A percentile compares a stretch with the other conserved stretches of the same genome.
phyloP scores from a whole-genome alignment of 2,888 invertebrate genomes.

The Plutella xylostella region DNA sequence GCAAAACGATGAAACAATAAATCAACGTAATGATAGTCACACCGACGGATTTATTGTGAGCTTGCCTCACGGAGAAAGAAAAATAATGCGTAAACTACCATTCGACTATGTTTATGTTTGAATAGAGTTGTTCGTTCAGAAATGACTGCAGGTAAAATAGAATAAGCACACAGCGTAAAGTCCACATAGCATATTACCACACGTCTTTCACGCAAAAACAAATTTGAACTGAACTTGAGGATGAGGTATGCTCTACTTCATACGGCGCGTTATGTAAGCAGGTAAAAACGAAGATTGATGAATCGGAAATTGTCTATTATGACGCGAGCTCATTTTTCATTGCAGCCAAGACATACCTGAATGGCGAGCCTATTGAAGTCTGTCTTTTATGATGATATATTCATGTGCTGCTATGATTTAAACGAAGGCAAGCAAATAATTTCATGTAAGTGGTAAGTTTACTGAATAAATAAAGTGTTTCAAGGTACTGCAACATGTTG shows the following conservation, averaged over 20 bases:
- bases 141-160: not conserved
- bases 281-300: slow-evolving; percentile 3
- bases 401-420: not conserved
- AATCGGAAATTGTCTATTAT: not conserved
- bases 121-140: not conserved
- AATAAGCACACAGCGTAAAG: not conserved
- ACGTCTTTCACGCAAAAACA: not conserved
- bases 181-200: not conserved
- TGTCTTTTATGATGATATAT: not conserved
- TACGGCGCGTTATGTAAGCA: not conserved
- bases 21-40: slow-evolving; percentile 44
- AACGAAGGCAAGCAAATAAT: not conserved
- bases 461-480: too few species aligned
- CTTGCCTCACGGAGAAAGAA: slow-evolving; percentile 7
- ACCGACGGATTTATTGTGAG: slow-evolving; percentile 27
- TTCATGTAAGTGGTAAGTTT: too few species aligned
- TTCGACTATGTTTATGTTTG: not conserved
- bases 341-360: not conserved
- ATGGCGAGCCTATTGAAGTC: not conserved
- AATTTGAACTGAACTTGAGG: not conserved
- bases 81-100: slow-evolving; percentile 1
- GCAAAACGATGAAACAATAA: slow-evolving; percentile 51
- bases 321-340: slow-evolving; percentile 1
- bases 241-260: not conserved
- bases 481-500: too few species aligned